Conservation (phyloP, 2,113 vertebrate genomes). For the Otis tarda region DNA sequence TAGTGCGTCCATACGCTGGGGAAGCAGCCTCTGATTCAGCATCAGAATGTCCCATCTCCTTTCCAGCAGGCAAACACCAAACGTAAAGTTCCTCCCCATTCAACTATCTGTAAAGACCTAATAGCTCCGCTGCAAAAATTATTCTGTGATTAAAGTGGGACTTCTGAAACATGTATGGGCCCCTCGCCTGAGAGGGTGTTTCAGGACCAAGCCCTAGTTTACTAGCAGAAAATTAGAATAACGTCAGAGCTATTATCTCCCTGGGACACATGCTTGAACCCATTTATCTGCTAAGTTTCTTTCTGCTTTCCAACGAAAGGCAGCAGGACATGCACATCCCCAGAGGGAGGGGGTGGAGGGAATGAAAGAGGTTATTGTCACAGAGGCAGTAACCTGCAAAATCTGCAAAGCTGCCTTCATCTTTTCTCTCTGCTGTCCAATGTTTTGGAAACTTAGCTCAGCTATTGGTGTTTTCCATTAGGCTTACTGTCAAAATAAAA, state of each 20-base stretch:
- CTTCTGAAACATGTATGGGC: background rate
- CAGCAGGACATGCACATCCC: background rate
- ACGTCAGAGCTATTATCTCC: conserved; percentile 57
- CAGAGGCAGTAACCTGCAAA: conserved; percentile 23
- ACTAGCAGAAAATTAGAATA: background rate
- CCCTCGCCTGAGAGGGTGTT: background rate
- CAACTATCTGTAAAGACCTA: background rate
- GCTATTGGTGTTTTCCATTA: conserved; percentile 9
- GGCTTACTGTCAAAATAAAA: conserved; percentile 45
- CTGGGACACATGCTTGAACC: conserved; percentile 30
- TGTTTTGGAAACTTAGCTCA: background rate
- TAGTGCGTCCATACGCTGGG: background rate
- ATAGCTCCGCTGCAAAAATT: background rate
- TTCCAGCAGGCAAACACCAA: background rate
- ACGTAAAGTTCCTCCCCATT: background rate
- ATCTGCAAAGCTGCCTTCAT: conserved; percentile 12
- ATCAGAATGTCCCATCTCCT: background rate
- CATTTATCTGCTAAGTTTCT: conserved; percentile 43
- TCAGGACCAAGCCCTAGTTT: conserved; percentile 18
- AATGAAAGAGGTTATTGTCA: conserved; percentile 35
- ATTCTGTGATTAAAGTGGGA: background rate
- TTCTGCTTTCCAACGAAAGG: conserved; percentile 43
- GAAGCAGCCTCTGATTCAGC: background rate
- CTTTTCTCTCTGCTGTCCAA: background rate
- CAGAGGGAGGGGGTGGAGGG: background rate